Evolutionary conservation across 1,140 invertebrate species (phyloP), one percentile per base, ranked within the genome.

Genomic region (Muscidifurax raptorellus): DNA sequence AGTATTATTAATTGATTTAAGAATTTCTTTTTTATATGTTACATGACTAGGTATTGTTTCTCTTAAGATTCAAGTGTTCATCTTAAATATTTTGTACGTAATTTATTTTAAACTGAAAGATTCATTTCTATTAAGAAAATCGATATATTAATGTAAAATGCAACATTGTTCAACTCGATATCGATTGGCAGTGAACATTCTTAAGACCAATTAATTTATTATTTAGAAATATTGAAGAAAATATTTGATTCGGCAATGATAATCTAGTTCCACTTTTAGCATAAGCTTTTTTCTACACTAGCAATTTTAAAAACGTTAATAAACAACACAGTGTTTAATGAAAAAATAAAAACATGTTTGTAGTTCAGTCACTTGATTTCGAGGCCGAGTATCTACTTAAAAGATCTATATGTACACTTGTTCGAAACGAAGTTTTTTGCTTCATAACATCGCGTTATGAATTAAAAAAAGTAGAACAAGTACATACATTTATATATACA

Each of bases 251-350:
- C 15, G 28, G 6, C 18, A 83, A 85, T 76, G 2, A 75, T 6
- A 78, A 82, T 77, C 71, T 86, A 87, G 77, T 44, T 87, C 74
- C 82, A 86, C 59, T 88, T 87, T 86, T 85, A 89, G 83, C 83
- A 88, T 75, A 86, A 87, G 72, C 82, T 84, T 78, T 85, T 79
- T 30, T 40, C 84, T 77, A 78, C 28, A 32, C 40, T 36, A 12
- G 28, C 79, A 71, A 79, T 66, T 52, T 30, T 30, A 66, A 81
- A 71, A 72, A 76, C 18, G 12, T n/a, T 72, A 47, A 6, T 44
- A n/a, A 82, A 75, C n/a, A 13, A 0, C 25, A 67, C 10, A 18
- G 32, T 83, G 10, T 64, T 47, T 10, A 18, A 67, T 30, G 15
- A 82, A 71, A n/a, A 28, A 67, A 78, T 36, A n/a, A 32, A 83